Evolutionary conservation across 2,113 vertebrate species (phyloP).

Genomic region (Ctenodactylus gundi): DNA sequence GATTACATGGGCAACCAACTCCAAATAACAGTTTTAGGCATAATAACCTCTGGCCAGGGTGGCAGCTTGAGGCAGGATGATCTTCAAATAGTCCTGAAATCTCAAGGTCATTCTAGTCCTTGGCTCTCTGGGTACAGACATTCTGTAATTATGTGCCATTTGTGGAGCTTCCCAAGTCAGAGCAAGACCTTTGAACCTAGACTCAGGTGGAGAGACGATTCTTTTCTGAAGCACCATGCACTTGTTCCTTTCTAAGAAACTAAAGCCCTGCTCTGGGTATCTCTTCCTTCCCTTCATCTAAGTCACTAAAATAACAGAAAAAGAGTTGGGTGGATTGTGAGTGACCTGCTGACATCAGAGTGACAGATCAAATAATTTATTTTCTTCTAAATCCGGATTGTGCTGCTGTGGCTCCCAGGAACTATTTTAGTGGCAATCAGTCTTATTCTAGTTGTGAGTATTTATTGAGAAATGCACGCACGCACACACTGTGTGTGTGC

Average conservation of each 20-base stretch:
- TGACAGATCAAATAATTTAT: constrained; percentile 72
- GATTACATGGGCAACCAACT: constrained; percentile 6
- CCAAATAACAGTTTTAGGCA: not conserved
- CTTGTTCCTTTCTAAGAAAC: not conserved
- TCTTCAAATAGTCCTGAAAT: not conserved
- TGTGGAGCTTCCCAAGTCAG: not conserved
- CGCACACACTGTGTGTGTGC: not conserved
- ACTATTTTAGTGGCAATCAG: constrained; percentile 54
- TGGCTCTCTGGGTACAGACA: not conserved
- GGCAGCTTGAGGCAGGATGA: not conserved
- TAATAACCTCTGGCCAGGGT: not conserved
- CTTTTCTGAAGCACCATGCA: not conserved
- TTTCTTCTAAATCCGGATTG: constrained; percentile 79
- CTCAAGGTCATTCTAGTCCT: not conserved
- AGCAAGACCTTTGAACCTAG: not conserved
- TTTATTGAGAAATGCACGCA: not conserved
- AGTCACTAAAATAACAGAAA: constrained; percentile 17
- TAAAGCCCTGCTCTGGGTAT: not conserved
- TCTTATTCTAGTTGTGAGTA: constrained; percentile 42
- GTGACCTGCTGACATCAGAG: constrained; percentile 69
- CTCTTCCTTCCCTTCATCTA: not conserved
- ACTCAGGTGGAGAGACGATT: not conserved
- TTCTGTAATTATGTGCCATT: not conserved
- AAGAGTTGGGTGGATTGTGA: constrained; percentile 43
- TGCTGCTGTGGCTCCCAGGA: constrained; percentile 53